These are phyloP conservation scores for Hyles lineata DNA, from an alignment of 2,888 invertebrate species.

Conservation along the genomic window DNA sequence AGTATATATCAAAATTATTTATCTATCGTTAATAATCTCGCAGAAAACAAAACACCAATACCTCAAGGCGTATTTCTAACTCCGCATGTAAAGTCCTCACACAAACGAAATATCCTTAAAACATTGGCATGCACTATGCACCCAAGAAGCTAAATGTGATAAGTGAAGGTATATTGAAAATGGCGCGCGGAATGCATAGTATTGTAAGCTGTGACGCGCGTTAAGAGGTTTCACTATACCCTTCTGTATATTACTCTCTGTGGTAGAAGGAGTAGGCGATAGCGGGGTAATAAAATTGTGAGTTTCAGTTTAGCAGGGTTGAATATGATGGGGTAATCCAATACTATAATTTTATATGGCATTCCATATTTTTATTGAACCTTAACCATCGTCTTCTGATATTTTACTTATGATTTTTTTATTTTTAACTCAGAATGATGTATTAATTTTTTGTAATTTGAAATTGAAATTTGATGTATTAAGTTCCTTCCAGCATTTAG, in stretches of 20 bases:
- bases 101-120: not conserved
- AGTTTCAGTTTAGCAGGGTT: not conserved
- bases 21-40: no score
- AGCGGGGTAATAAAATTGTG: slow-evolving; percentile 31
- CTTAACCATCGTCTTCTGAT: no score
- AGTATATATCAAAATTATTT: no score
- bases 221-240: slow-evolving; percentile 48
- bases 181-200: slow-evolving; percentile 29
- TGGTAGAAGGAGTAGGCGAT: slow-evolving; percentile 35
- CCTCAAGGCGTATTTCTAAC: no score
- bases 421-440: no score
- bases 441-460: no score
- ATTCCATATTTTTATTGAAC: no score
- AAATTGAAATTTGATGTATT: no score
- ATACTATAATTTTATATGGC: not conserved
- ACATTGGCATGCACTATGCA: not conserved
- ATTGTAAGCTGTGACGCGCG: slow-evolving; percentile 48
- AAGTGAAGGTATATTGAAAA: slow-evolving; percentile 10
- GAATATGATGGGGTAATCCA: not conserved
- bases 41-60: no score
- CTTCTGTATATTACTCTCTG: slow-evolving; percentile 39
- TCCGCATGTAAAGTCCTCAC: no score
- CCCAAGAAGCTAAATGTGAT: not conserved
- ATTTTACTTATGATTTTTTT: no score
- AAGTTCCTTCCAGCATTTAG: no score